phyloP scores from a whole-genome alignment of 2,888 invertebrate species.

The Smittia sp. region DNA sequence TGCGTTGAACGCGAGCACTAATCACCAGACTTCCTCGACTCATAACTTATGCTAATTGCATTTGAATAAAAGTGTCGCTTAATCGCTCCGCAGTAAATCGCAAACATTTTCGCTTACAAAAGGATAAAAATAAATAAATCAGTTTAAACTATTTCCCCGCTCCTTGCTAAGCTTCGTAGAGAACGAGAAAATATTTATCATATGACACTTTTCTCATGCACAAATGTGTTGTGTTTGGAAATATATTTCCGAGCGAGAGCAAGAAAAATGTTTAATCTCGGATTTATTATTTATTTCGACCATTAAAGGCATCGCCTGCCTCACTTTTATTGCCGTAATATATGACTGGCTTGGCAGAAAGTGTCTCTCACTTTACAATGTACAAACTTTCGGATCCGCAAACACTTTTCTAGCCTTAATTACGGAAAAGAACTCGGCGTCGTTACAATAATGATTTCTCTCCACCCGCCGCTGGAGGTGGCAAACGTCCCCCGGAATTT shows the following conservation, averaged over 20 bases:
- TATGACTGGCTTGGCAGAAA: slow-evolving; percentile 18
- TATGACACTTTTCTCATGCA: slow-evolving; percentile 21
- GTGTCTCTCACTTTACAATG: slow-evolving; percentile 10
- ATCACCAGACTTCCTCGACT: neutral
- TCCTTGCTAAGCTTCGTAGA: neutral
- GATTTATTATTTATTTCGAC: slow-evolving; percentile 32
- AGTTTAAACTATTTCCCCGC: slow-evolving; percentile 2
- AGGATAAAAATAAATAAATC: slow-evolving; percentile 17
- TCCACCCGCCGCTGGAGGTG: neutral
- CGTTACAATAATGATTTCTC: neutral
- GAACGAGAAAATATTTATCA: slow-evolving; percentile 7
- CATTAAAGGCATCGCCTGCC: slow-evolving; percentile 29
- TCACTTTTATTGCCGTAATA: slow-evolving; percentile 23
- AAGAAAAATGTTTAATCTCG: neutral
- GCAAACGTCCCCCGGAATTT: neutral
- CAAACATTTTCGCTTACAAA: neutral
- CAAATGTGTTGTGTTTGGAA: neutral
- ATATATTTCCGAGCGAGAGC: neutral
- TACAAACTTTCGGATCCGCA: neutral
- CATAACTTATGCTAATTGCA: slow-evolving; percentile 21
- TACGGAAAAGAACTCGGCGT: slow-evolving; percentile 7
- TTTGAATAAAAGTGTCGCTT: neutral
- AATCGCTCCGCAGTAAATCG: neutral
- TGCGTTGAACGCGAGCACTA: neutral
- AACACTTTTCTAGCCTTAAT: neutral